Evolutionary conservation across 2,113 vertebrate species (phyloP).

Genomic region (Podarcis raffonei): DNA sequence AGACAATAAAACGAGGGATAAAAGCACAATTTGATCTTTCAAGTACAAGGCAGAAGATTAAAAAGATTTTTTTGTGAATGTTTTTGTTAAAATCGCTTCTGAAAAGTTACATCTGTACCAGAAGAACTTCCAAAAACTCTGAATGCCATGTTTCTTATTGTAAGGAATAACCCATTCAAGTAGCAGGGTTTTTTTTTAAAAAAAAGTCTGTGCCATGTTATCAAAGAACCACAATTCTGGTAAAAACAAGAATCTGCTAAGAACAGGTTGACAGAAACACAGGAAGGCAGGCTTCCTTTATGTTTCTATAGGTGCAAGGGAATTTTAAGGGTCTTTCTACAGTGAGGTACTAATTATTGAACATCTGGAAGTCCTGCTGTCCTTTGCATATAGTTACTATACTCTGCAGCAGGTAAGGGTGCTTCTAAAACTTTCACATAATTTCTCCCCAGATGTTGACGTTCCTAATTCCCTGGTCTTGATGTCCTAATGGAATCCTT

Average conservation of each 20-base stretch:
- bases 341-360: background rate
- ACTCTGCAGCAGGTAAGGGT: background rate
- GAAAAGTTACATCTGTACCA: slow-evolving; percentile 28
- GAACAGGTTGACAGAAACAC: background rate
- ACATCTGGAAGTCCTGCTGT: background rate
- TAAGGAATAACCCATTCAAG: background rate
- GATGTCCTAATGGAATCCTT: background rate
- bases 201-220: slow-evolving; percentile 36
- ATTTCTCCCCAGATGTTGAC: background rate
- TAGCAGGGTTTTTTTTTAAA: slow-evolving; percentile 24
- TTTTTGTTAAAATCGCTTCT: slow-evolving; percentile 22
- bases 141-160: slow-evolving; percentile 1
- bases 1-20: slow-evolving; percentile 35
- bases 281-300: background rate
- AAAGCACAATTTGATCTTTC: slow-evolving; percentile 48
- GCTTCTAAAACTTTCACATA: background rate
- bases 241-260: too few relatives aligned
- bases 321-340: background rate
- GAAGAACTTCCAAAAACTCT: slow-evolving; percentile 37
- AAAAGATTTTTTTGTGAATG: slow-evolving; percentile 30
- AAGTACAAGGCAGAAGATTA: slow-evolving; percentile 38
- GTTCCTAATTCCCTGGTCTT: background rate
- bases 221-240: background rate
- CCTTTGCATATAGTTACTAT: background rate
- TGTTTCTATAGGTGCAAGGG: background rate